Base-by-base conservation (phyloP, 2,797 vertebrate species). In the Tarsius wallacei region DNA sequence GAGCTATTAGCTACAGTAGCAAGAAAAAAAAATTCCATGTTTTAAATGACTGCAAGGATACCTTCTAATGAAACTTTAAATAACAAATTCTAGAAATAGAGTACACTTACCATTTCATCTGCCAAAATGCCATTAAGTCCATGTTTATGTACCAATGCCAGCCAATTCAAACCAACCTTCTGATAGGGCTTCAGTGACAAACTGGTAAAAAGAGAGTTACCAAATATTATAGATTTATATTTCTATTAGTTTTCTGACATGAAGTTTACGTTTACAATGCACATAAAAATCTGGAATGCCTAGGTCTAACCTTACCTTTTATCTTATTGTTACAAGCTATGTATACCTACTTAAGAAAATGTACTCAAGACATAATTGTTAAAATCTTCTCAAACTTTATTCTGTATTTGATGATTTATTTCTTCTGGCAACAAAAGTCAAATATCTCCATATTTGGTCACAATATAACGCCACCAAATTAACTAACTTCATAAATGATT, bases 141-240 rank as follows among this genome's bases (percentile, higher is more conserved):
- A 61, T 99, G 99, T 86, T 99, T 99, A 98, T 99, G 99, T 68
- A 99, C 98, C 85, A 99, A 98, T 31, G 99, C 98, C 97, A 99
- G 98, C 99, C 99, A 99, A 96, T 99, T 99, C 90, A 99, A 99
- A 93, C 99, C 99, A 97, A 99, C 99, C 96, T 99, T 98, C 99
- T 99, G 99, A 99, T 99, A 99, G 0, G 99, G 99, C 97, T 99
- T 99, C 68, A 99, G 98, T 93, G 99, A 97, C 70, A 99, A 98
- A 96, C 99, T 99, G 98, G 97, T 63, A 93, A 98, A 94, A 26
- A 98, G 90, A 95, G 13, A 97, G 55, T 24, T 83, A 91, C 12
- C 28, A 19, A 86, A 81, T 78, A 93, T 85, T 92, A 96, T 2
- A 90, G 51, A 92, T 84, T 84, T 92, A 63, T 80, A 94, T 51